Evolutionary conservation across 2,797 vertebrate species (phyloP).

Genomic region (Notolepis coatsorum): DNA sequence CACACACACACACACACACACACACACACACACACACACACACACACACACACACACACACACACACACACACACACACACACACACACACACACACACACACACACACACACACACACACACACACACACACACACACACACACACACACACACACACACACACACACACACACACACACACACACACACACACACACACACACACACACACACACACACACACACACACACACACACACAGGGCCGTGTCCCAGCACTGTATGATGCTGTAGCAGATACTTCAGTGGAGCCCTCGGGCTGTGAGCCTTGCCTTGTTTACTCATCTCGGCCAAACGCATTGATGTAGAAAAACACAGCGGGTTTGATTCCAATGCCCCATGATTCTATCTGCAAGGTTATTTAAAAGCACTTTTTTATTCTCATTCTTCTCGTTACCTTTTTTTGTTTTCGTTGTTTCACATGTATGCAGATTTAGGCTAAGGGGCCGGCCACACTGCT

Average conservation of each 20-base stretch:
- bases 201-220: background rate
- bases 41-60: background rate
- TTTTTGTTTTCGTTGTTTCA: no score
- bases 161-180: background rate
- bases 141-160: conserved; percentile 9
- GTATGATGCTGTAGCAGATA: conserved; percentile 47
- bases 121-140: conserved; percentile 9
- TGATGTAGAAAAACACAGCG: conserved; percentile 45
- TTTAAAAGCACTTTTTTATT: no score
- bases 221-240: conserved; percentile 7
- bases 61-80: background rate
- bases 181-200: background rate
- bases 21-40: background rate
- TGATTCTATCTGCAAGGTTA: conserved; percentile 5
- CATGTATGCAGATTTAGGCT: no score
- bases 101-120: background rate
- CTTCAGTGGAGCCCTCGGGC: conserved; percentile 45
- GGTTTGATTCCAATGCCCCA: no score
- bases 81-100: conserved; percentile 7
- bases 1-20: conserved; percentile 9
- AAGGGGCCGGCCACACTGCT: no score
- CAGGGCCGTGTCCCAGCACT: conserved; percentile 20
- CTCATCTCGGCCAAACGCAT: conserved; percentile 20
- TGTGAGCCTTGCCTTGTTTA: conserved; percentile 38
- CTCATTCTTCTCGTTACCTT: no score